A percentile compares a stretch with the other conserved stretches of the same genome.
These are phyloP conservation scores for Cryptosula pallasiana DNA, from an alignment of 2,888 invertebrate species.

Conservation along the genomic window DNA sequence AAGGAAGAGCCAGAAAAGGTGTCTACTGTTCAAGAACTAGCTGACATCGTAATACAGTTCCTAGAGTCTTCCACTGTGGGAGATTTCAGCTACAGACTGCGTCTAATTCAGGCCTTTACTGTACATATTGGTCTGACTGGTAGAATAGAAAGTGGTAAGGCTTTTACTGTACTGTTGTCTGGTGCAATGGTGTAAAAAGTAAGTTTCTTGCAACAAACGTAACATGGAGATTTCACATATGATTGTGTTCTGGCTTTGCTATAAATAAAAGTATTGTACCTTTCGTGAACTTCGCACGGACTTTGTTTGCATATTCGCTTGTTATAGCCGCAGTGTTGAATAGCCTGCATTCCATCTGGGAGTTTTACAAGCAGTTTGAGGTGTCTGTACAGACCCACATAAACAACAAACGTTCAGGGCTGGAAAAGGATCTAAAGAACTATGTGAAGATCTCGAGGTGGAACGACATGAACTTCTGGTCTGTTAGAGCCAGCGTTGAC, in stretches of 20 bases:
- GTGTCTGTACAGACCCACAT: constrained; percentile 64
- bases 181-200: too few species aligned
- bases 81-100: constrained; percentile 74
- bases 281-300: too few species aligned
- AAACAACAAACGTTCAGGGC: constrained; percentile 67
- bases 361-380: constrained; percentile 77
- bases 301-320: too few species aligned
- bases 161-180: too few species aligned
- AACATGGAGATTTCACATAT: too few species aligned
- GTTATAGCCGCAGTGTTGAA: constrained; percentile 36
- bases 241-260: too few species aligned
- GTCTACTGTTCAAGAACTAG: neutral
- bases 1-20: neutral
- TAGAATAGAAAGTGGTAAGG: neutral
- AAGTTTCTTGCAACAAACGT: too few species aligned
- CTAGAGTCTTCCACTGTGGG: constrained; percentile 77
- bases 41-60: constrained; percentile 58
- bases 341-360: constrained; percentile 59
- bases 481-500: constrained; percentile 80
- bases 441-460: constrained; percentile 92
- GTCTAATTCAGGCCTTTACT: constrained; percentile 70
- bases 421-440: constrained; percentile 86
- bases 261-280: too few species aligned
- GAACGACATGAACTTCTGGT: constrained; percentile 90
- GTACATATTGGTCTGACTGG: neutral